Conservation (phyloP, 2,113 vertebrate species). For the Eurystomus gularis region DNA sequence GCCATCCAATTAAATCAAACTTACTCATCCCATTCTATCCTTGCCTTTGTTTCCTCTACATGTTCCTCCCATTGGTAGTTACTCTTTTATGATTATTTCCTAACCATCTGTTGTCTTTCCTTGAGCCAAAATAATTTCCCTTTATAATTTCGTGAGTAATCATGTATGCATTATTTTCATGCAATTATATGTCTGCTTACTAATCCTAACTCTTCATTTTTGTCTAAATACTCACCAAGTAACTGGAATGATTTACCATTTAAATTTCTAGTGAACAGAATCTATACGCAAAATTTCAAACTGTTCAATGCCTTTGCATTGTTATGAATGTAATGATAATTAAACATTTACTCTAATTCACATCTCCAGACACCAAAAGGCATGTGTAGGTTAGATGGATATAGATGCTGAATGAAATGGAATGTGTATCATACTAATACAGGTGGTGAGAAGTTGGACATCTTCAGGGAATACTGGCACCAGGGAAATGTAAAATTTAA, state of each 20-base stretch:
- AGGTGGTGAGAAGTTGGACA: background rate
- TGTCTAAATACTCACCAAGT: background rate
- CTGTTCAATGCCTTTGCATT: background rate
- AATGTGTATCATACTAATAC: background rate
- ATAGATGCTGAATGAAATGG: background rate
- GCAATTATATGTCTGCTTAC: background rate
- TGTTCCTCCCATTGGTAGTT: conserved; percentile 24
- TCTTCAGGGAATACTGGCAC: background rate
- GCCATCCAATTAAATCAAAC: background rate
- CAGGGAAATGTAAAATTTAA: background rate
- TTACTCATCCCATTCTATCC: background rate
- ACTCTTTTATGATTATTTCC: conserved; percentile 12
- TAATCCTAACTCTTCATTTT: background rate
- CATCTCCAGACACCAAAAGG: background rate
- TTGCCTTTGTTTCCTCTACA: background rate
- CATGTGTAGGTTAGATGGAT: background rate
- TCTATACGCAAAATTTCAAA: background rate
- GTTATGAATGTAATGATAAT: background rate
- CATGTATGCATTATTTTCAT: background rate
- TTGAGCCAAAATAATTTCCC: conserved; percentile 46
- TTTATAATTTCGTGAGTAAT: background rate
- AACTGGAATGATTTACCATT: background rate
- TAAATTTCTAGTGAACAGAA: background rate
- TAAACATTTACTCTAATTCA: background rate
- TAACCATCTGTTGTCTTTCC: conserved; percentile 35